Conservation (phyloP, 2,888 invertebrate species). For the Heliconius ethilla region DNA sequence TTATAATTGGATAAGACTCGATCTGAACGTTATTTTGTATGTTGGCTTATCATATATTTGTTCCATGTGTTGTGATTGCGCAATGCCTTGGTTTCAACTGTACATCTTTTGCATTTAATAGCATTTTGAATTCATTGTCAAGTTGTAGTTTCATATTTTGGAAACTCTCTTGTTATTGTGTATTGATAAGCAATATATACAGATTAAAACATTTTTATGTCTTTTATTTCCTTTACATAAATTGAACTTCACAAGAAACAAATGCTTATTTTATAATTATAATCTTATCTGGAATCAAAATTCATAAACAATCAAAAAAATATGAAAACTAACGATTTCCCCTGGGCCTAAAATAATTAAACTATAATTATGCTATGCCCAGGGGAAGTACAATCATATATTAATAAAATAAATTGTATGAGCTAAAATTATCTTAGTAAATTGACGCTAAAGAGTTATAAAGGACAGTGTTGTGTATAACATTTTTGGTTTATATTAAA, state of each 20-base stretch:
- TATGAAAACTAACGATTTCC: too few species aligned
- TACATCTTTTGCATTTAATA: conserved; percentile 79
- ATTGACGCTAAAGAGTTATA: not conserved
- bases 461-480: not conserved
- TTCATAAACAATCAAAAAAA: not conserved
- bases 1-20: conserved; percentile 70
- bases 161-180: conserved; percentile 78
- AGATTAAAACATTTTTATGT: conserved; percentile 63
- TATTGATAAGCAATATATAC: conserved; percentile 82
- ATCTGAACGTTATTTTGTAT: conserved; percentile 63
- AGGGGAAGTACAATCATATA: not conserved
- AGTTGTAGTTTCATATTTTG: conserved; percentile 71
- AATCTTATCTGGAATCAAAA: too few species aligned
- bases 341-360: too few species aligned
- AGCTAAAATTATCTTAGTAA: not conserved
- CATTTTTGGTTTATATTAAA: not conserved
- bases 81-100: conserved; percentile 67
- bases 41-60: conserved; percentile 72
- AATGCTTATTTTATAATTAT: too few species aligned
- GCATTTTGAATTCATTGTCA: conserved; percentile 75
- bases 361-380: not conserved
- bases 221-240: conserved; percentile 41
- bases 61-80: conserved; percentile 74
- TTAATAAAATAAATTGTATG: not conserved
- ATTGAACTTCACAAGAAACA: not conserved